Evolutionary conservation across 1,140 invertebrate genomes (phyloP), one percentile per base, ranked within the genome.

Genomic region (Tribolium castaneum): DNA sequence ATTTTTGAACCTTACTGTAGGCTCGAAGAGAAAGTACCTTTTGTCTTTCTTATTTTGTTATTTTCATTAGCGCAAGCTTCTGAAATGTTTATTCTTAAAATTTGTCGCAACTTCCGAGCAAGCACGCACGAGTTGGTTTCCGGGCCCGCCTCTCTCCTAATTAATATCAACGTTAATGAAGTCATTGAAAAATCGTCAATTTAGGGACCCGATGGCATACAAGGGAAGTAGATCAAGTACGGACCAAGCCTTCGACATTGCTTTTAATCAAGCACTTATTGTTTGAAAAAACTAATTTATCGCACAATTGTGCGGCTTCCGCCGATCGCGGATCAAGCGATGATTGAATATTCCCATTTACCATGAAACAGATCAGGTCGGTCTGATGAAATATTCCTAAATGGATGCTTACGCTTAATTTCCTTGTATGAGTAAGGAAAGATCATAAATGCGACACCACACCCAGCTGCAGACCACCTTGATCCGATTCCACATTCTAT

Each of bases 401-500:
- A 19, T 19, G 13, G 51, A 52, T 16, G 51, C 51, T 19, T 19
- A 13, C 6, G 25, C 34, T 66, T 35, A 66, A 66, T 72, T 72
- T 72, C 70, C 70, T 72, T 54, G 45, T 72, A 54, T 72, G 70
- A 72, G 45, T 25, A 72, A 72, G 70, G 70, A 51, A 72, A 72
- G 70, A 72, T 54, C 45, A 16, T 50, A 72, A 51, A 51, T 25
- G 70, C 70, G 70, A 78, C 51, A 59, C 78, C 78, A 79, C 78
- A 70, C 78, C 78, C 75, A 79, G 56, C 34, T 50, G 74, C 45
- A 77, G 78, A 77, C 78, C 72, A 56, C 78, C 78, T 79, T 79
- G 78, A 79, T 79, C 78, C 45, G 78, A 79, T 77, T 79, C 75
- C 45, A 51, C 75, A 77, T 79, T 71, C 78, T 35, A 16, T 13